phyloP scores from a whole-genome alignment of 2,797 vertebrate species.

The Sparidentex hasta region DNA sequence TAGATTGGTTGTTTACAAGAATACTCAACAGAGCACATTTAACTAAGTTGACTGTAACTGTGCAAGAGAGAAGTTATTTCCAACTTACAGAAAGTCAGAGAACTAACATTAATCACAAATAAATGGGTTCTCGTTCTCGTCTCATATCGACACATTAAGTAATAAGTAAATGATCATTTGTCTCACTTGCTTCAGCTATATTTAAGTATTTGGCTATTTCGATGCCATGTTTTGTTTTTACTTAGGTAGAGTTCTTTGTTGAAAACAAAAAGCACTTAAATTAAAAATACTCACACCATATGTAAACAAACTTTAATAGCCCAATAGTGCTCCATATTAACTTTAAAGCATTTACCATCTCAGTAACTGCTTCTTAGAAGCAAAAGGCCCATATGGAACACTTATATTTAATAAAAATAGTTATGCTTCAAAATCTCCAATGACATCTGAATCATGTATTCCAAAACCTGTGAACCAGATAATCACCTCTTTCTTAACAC shows the following conservation, averaged over 20 bases:
- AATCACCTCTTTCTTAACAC: not conserved
- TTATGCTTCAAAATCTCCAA: not conserved
- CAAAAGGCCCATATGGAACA: not conserved
- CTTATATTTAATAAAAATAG: not conserved
- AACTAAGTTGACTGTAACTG: too few species aligned
- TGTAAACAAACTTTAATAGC: not conserved
- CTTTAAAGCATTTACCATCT: not conserved
- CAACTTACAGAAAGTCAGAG: too few species aligned
- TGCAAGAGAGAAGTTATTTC: too few species aligned
- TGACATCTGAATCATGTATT: not conserved
- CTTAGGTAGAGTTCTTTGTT: not conserved
- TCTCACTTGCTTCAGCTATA: too few species aligned
- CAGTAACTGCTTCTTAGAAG: not conserved
- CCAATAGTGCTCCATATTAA: not conserved
- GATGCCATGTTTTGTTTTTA: too few species aligned
- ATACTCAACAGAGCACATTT: too few species aligned
- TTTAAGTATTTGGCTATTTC: too few species aligned
- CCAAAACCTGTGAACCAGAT: constrained; percentile 4
- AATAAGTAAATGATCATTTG: too few species aligned
- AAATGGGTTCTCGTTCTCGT: too few species aligned
- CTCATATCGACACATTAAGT: too few species aligned
- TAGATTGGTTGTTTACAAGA: too few species aligned
- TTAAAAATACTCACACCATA: not conserved
- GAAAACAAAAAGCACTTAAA: not conserved
- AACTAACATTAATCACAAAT: too few species aligned